Evolutionary conservation across 35 echinoderm and acorn worm genomes (phyloP).

Genomic region (Amphiura filiformis): DNA sequence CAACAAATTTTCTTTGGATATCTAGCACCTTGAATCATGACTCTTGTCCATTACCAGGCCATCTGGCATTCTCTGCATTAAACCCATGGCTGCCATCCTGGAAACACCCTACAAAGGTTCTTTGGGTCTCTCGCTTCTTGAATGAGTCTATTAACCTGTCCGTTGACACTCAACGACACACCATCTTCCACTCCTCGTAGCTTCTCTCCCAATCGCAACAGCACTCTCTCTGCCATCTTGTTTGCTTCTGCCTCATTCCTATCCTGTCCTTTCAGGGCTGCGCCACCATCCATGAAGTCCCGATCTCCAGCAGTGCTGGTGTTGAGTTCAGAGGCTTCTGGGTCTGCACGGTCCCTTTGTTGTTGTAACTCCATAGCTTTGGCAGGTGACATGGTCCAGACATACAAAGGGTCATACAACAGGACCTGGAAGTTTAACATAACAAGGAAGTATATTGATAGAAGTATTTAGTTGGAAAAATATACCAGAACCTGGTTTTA

Average conservation of each 20-base stretch:
- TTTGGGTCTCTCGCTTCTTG: slow-evolving; percentile 93
- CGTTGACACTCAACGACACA: slow-evolving; percentile 80
- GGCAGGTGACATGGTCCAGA: slow-evolving; percentile 88
- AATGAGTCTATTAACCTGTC: slow-evolving; percentile 85
- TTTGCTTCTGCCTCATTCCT: slow-evolving; percentile 54
- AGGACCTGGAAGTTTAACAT: slow-evolving; percentile 62
- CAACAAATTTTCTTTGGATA: no score
- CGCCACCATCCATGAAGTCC: slow-evolving; percentile 26
- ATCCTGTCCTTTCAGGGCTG: not conserved
- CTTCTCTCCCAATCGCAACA: slow-evolving; percentile 79
- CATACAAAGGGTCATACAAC: slow-evolving; percentile 88
- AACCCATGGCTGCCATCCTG: slow-evolving; percentile 94
- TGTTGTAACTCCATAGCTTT: slow-evolving; percentile 78
- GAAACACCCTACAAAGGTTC: slow-evolving; percentile 80
- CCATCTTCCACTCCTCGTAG: slow-evolving; percentile 90
- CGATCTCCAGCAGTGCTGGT: slow-evolving; percentile 45
- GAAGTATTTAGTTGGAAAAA: no score
- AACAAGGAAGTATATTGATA: no score
- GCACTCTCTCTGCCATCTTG: slow-evolving; percentile 81
- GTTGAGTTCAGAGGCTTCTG: slow-evolving; percentile 60
- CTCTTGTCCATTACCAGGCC: no score
- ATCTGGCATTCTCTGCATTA: no score
- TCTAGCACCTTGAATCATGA: no score
- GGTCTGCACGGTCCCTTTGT: slow-evolving; percentile 35
- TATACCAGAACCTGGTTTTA: no score